Conservation (phyloP, 2,113 vertebrate species). For the Alaudala cheleensis region DNA sequence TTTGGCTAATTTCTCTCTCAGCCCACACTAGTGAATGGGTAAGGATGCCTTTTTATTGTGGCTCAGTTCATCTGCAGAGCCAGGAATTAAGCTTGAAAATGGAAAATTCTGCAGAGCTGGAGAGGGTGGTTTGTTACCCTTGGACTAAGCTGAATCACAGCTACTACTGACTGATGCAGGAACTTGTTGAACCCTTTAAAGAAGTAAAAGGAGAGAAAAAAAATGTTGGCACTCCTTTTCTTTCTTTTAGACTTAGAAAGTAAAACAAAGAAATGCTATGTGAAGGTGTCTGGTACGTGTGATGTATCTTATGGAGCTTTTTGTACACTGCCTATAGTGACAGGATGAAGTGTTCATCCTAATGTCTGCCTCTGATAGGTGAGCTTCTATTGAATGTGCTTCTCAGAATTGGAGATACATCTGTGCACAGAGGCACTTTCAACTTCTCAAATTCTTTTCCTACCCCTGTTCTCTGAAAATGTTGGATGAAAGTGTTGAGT, state of each 20-base stretch:
- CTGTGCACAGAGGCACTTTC: not conserved
- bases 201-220: not conserved
- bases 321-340: rapidly evolving
- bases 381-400: not conserved
- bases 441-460: not conserved
- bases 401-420: not conserved
- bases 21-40: not conserved
- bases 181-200: not conserved
- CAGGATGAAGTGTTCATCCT: not conserved
- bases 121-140: not conserved
- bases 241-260: not conserved
- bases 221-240: not conserved
- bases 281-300: not conserved
- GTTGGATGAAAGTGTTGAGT: not conserved
- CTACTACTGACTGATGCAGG: not conserved
- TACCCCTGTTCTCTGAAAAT: not conserved
- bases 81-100: not conserved
- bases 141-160: not conserved
- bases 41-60: not conserved
- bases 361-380: not conserved
- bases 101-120: not conserved
- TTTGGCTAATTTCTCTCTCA: not conserved
- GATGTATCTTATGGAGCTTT: not conserved
- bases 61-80: not conserved
- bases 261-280: not conserved